Evolutionary conservation across 2,888 invertebrate genomes (phyloP).

Genomic region (Heliconius ethilla): DNA sequence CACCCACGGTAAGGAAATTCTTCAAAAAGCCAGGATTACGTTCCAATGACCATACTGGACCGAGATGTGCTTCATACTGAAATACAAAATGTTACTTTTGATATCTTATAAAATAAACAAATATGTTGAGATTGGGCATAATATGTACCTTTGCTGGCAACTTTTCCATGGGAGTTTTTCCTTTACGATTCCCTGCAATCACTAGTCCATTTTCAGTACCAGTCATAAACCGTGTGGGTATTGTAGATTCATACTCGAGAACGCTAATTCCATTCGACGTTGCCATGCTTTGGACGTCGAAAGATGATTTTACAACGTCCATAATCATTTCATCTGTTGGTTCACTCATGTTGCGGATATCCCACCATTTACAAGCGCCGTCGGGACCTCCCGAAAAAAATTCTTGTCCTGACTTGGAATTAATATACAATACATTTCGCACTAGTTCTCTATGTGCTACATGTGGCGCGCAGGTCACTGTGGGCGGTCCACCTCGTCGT

Average conservation of each 20-base stretch:
- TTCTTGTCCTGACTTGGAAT: slow-evolving; percentile 95
- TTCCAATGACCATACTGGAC: slow-evolving; percentile 92
- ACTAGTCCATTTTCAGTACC: slow-evolving; percentile 86
- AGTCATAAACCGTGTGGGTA: slow-evolving; percentile 88
- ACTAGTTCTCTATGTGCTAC: slow-evolving; percentile 93
- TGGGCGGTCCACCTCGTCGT: slow-evolving; percentile 87
- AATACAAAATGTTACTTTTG: neutral
- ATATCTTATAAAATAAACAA: neutral
- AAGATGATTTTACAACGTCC: slow-evolving; percentile 81
- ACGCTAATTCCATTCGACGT: slow-evolving; percentile 82
- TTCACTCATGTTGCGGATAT: slow-evolving; percentile 84
- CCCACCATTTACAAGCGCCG: slow-evolving; percentile 93
- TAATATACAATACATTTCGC: slow-evolving; percentile 91
- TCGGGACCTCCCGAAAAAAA: slow-evolving; percentile 96
- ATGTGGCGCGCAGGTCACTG: slow-evolving; percentile 87
- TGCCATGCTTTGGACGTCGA: slow-evolving; percentile 78
- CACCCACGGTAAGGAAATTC: slow-evolving; percentile 96
- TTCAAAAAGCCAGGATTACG: slow-evolving; percentile 96
- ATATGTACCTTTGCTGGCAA: slow-evolving; percentile 79
- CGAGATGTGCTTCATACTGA: slow-evolving; percentile 86
- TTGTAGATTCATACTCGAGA: slow-evolving; percentile 87
- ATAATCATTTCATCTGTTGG: slow-evolving; percentile 85
- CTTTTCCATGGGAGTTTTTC: slow-evolving; percentile 85
- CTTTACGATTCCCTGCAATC: slow-evolving; percentile 87
- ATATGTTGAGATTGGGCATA: neutral